phyloP scores from a whole-genome alignment of 2,797 vertebrate species.

The Tiaroga cobitis region DNA sequence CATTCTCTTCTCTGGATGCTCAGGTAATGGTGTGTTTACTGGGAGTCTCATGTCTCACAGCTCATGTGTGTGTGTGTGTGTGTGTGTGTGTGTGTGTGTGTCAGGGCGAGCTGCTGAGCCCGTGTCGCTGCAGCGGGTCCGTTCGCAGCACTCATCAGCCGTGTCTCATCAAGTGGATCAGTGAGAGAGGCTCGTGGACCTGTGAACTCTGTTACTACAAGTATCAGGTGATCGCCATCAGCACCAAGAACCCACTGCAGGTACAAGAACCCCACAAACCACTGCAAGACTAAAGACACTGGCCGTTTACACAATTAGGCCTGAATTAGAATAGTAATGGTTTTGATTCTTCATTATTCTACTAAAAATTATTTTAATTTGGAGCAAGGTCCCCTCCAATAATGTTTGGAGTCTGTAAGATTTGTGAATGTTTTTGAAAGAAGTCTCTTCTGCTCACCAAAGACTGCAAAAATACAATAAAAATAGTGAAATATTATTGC shows the following conservation, averaged over 20 bases:
- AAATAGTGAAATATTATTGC: background rate
- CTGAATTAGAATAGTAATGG: background rate
- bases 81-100: slow-evolving; percentile 35
- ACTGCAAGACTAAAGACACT: no score
- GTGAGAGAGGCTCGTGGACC: slow-evolving; percentile 97
- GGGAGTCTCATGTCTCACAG: background rate
- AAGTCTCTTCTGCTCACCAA: no score
- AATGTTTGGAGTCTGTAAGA: background rate
- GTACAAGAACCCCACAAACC: slow-evolving; percentile 71
- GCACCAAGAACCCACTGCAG: slow-evolving; percentile 99
- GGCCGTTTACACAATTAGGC: background rate
- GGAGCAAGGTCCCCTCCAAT: background rate
- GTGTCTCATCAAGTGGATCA: slow-evolving; percentile 98
- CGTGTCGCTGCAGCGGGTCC: slow-evolving; percentile 93
- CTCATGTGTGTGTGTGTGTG: slow-evolving; percentile 19
- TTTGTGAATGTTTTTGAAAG: background rate
- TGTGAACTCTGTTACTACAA: slow-evolving; percentile 99
- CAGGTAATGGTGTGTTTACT: background rate
- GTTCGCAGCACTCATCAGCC: slow-evolving; percentile 95
- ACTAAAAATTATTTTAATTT: background rate
- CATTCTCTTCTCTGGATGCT: background rate
- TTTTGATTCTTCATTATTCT: no score
- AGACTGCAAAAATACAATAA: background rate
- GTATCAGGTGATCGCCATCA: slow-evolving; percentile 99
- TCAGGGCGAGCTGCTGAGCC: slow-evolving; percentile 97